Evolutionary conservation across 2,888 invertebrate species (phyloP), one percentile per base, ranked within the genome.

Genomic region (Cantharis flavilabris): DNA sequence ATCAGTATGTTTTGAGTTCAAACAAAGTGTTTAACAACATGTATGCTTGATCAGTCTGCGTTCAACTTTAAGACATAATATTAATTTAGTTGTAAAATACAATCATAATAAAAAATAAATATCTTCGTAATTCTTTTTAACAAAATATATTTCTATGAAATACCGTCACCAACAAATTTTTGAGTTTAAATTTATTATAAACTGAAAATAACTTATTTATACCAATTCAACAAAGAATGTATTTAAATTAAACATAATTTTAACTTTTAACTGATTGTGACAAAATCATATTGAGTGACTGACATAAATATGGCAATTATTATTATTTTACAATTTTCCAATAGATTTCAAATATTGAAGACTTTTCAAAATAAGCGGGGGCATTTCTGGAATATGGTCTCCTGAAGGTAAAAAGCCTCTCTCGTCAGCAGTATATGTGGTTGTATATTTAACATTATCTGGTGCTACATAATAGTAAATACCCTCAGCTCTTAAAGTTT

Each of bases 401-500:
- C 92, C 91, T 73, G 86, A 86, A 0, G 91, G 89, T 72, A 88
- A 87, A 85, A 90, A 91, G 33, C 92, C 92, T 78, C 92, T 91
- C 83, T 92, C 92, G 82, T 92, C 92, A 63, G 92, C 92, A 4
- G 89, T 89, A 83, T 92, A 92, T 81, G 90, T 90, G 9, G 92
- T 90, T 75, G 90, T 88, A 84, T 92, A 91, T 65, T 89, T 90
- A 1, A 89, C 84, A 73, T 92, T 92, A 83, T 92, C 91, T 72
- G 92, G 92, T 1, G 92, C 93, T 0, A 93, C 91, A 84, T 93
- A 94, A 81, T 93, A 91, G 84, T 91, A 94, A 84, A 92, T 93
- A 1, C 94, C 94, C 72, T 89, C 89, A 0, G 93, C 92, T 73
- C 90, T 90, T 67, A 93, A 90, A 1, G 92, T 92, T 78, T 91